Conservation (phyloP, 2,888 invertebrate genomes). For the Tubulanus polymorphus region DNA sequence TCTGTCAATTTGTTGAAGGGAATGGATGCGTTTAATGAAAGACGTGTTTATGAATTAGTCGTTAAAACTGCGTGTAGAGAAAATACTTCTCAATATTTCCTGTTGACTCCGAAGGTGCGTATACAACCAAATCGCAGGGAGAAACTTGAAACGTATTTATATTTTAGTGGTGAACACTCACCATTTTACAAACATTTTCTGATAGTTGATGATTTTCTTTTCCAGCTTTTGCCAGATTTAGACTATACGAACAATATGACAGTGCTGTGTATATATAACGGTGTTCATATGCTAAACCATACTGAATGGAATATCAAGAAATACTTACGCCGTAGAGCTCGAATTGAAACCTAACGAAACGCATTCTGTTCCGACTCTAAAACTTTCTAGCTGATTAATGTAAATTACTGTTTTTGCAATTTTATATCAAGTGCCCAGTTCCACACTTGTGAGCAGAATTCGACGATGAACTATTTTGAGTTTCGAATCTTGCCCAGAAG, state of each 20-base stretch:
- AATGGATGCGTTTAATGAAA: conserved; percentile 51
- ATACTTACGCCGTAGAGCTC: conserved; percentile 28
- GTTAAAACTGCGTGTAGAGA: conserved; percentile 61
- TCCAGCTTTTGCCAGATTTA: conserved; percentile 69
- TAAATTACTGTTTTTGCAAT: too few relatives aligned
- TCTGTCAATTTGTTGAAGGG: conserved; percentile 41
- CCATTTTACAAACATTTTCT: background rate
- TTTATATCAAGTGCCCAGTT: too few relatives aligned
- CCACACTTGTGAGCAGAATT: too few relatives aligned
- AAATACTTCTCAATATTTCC: conserved; percentile 78
- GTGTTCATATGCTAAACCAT: conserved; percentile 56
- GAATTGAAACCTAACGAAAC: background rate
- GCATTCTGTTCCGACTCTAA: too few relatives aligned
- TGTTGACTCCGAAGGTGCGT: conserved; percentile 86
- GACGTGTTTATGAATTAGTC: conserved; percentile 50
- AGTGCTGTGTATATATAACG: conserved; percentile 76
- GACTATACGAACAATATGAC: conserved; percentile 64
- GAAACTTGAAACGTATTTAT: background rate
- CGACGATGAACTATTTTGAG: too few relatives aligned
- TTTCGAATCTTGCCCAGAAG: too few relatives aligned
- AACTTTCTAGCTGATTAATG: too few relatives aligned
- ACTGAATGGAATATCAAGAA: conserved; percentile 54
- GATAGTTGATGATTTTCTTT: conserved; percentile 26
- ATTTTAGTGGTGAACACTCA: background rate
- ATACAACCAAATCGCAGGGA: background rate